Percentiles rank a stretch among this genome's conserved stretches.
Evolutionary conservation across 2,113 vertebrate genomes (phyloP).

Genomic region (Argyrosomus japonicus): DNA sequence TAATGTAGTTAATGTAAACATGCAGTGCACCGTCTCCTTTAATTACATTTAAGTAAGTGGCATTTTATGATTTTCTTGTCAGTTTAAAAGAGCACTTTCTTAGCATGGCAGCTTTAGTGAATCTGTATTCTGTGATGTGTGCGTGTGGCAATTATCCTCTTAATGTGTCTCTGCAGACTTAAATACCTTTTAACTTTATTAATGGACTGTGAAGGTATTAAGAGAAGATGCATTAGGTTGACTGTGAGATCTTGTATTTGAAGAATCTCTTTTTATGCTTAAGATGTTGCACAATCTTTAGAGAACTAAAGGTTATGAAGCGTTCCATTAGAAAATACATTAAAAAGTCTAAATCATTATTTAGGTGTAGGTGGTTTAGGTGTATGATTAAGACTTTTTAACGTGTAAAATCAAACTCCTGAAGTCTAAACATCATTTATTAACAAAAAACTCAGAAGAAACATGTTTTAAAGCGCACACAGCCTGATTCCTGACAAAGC

Average conservation of each 20-base stretch:
- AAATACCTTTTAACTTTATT: not conserved
- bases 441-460: not conserved
- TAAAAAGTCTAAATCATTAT: not conserved
- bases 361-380: not conserved
- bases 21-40: not conserved
- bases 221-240: not conserved
- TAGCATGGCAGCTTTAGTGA: not conserved
- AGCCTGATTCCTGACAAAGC: not conserved
- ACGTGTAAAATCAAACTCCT: not conserved
- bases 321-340: not conserved
- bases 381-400: not conserved
- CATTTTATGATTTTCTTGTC: not conserved
- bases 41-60: not conserved
- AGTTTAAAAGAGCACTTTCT: not conserved
- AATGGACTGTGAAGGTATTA: not conserved
- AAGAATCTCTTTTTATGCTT: too few species aligned
- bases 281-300: not conserved
- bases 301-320: not conserved
- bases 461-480: not conserved
- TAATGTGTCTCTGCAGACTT: not conserved
- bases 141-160: slow-evolving; percentile 2
- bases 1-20: not conserved
- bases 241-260: not conserved
- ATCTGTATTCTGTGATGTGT: not conserved
- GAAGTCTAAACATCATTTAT: not conserved